Base-by-base conservation (phyloP, 1,140 invertebrate species). In the Goniozus legneri region DNA sequence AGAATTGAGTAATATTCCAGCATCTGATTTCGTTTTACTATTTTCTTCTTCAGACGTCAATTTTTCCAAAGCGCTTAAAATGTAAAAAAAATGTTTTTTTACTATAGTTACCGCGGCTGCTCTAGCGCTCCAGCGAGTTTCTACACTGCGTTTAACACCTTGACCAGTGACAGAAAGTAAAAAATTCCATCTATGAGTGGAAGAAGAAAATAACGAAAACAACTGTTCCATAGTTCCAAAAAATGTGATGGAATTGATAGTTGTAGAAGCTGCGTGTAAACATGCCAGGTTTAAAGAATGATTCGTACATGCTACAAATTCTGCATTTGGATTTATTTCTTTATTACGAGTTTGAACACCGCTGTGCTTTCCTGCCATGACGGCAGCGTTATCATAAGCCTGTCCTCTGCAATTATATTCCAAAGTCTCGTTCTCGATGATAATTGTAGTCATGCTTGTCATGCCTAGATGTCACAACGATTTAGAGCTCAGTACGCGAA, bases 71-170 rank as follows among this genome's bases (percentile, higher is more conserved):
- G 48, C 47, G 54, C 51, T 54, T 37, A 53, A 44, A 50, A 64
- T 54, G 44, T 56, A 42, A 24, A 51, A 21, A 34, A 14, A 31
- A 47, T 22, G 13, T 45, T 22, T n/a, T 36, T 33, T 3, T 30
- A 46, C 38, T 52, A 37, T 13, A 30, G 44, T 60, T 16, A 65
- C 34, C 10, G 50, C 50, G 32, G 58, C 33, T 18, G 61, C 52
- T 54, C 59, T 44, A 40, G 56, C 59, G 27, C 47, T 36, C 59
- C 62, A 71, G 34, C 60, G 42, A 24, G 64, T 69, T 10, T 61
- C 61, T 31, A 30, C 52, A 12, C 62, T 37, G 31, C 45, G 52
- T 52, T 70, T 69, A 44, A 65, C 30, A 15, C 57, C 63, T 27
- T 43, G 37, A 43, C 38, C 12, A 13, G 64, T 39, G 44, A 59